phyloP scores from a whole-genome alignment of 2,113 vertebrate genomes.

The Phocoena phocoena region DNA sequence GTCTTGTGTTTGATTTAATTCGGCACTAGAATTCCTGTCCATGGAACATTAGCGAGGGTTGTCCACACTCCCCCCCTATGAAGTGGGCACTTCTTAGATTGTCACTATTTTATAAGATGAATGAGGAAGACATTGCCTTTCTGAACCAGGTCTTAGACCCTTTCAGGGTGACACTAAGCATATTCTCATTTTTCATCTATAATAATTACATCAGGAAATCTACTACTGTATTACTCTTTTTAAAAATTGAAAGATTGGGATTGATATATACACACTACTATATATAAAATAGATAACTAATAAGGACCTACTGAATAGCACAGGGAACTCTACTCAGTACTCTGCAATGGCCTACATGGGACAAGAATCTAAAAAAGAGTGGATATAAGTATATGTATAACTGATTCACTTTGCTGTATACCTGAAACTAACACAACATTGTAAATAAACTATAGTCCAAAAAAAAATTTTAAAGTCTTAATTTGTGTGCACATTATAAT shows the following conservation, averaged over 20 bases:
- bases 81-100: not conserved
- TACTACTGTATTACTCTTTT: not conserved
- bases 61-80: not conserved
- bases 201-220: not conserved
- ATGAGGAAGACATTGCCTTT: not conserved
- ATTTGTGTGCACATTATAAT: not conserved
- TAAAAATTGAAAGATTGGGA: not conserved
- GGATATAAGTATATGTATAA: no score
- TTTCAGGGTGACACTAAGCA: not conserved
- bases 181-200: not conserved
- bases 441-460: no score
- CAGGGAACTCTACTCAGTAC: no score
- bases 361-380: no score
- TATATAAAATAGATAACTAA: no score
- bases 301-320: no score
- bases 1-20: not conserved
- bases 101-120: not conserved
- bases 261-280: no score
- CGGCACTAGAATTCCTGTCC: not conserved
- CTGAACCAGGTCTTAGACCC: not conserved
- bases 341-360: no score
- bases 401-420: no score
- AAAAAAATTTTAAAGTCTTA: not conserved
- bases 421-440: no score
- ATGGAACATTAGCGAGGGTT: not conserved